phyloP scores from a whole-genome alignment of 2,113 vertebrate species.

The Propithecus coquereli region DNA sequence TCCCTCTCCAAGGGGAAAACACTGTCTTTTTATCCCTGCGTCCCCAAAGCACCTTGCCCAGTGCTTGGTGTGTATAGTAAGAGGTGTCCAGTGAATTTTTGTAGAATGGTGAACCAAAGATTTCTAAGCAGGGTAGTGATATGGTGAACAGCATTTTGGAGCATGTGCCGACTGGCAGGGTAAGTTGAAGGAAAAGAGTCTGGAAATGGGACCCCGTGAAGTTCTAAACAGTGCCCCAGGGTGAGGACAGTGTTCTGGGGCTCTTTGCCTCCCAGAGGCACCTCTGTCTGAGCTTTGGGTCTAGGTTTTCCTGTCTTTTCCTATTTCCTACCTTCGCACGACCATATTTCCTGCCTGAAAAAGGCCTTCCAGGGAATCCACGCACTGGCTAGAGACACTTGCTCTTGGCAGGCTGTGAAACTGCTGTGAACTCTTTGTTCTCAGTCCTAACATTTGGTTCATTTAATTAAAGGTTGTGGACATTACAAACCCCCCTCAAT shows the following conservation, averaged over 20 bases:
- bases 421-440: neutral
- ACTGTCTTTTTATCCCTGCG: neutral
- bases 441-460: neutral
- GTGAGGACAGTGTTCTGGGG: neutral
- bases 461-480: conserved; percentile 4
- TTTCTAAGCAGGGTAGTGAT: neutral
- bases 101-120: neutral
- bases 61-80: neutral
- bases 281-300: neutral
- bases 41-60: neutral
- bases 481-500: neutral
- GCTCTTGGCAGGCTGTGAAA: neutral
- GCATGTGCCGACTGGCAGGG: neutral
- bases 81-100: neutral
- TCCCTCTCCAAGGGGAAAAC: neutral
- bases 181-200: neutral
- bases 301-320: neutral
- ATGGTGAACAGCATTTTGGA: neutral
- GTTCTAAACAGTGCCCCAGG: neutral
- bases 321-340: neutral
- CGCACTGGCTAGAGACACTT: neutral
- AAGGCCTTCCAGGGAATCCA: neutral
- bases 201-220: neutral
- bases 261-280: neutral
- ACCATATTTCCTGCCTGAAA: neutral